Evolutionary conservation across 2,797 vertebrate genomes (phyloP), one percentile per base, ranked within the genome.

Genomic region (Parotocinclus haroldoi): DNA sequence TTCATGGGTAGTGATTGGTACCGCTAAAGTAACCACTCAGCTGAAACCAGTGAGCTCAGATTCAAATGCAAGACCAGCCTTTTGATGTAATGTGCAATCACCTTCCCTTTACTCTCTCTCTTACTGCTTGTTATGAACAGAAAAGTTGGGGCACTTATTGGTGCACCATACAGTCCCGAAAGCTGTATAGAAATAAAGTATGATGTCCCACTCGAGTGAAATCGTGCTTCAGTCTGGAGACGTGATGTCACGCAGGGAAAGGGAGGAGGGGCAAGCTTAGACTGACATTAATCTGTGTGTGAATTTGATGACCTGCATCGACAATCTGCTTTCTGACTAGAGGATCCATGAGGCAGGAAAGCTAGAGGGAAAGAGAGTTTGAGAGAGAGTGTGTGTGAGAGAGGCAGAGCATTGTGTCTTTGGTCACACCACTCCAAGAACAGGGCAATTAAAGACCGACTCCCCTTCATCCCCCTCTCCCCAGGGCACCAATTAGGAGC

Each of bases 401-500:
- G 69, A 53, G 54, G 63, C 58, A 71, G 52, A 74, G 58, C 58
- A 68, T 68, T 71, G 52, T 78, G 73, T 70, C 70, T 63, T 71
- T 58, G 68, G 79, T 74, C 76, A 76, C 79, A 76, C 72, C 68
- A 75, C 63, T 71, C 69, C 57, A 69, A 77, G 73, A 74, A 76
- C 75, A 63, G 73, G 73, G 76, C 72, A 78, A 76, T 79, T 77
- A 76, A 77, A 82, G 72, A 76, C 66, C 44, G 73, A 63, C 78
- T 77, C 72, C 70, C 75, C 73, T 79, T 75, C 74, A 74, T 76
- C 64, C 73, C 66, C 55, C 62, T 68, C 63, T 77, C 76, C 77
- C 74, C 65, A 68, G 77, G 76, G 76, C 80, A 75, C 76, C 68
- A 78, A 78, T 80, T 82, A 82, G 79, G 76, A 79, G 64, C 69